Conservation (phyloP, 2,888 invertebrate species). For the Heliconius sara region DNA sequence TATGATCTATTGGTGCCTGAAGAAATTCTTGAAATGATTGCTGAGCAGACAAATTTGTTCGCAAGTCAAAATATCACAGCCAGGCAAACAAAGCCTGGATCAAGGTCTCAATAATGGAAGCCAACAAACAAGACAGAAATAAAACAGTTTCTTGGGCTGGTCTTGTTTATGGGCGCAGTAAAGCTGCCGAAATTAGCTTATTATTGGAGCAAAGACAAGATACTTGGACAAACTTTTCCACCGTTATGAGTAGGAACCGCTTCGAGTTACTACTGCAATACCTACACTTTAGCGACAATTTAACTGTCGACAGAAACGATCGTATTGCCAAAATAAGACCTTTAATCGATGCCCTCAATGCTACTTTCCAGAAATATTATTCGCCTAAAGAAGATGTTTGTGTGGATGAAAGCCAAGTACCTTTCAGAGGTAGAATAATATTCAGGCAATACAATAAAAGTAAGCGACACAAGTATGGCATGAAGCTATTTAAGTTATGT, state of each 20-base stretch:
- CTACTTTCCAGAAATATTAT: slow-evolving; percentile 52
- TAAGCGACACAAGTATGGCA: slow-evolving; percentile 48
- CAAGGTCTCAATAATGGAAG: slow-evolving; percentile 53
- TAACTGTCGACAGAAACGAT: slow-evolving; percentile 49
- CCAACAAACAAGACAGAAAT: slow-evolving; percentile 51
- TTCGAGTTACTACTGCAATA: slow-evolving; percentile 52
- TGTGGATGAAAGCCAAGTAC: slow-evolving; percentile 53
- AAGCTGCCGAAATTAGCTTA: slow-evolving; percentile 52
- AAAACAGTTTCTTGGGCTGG: slow-evolving; percentile 49
- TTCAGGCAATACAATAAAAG: slow-evolving; percentile 55
- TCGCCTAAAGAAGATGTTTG: slow-evolving; percentile 53
- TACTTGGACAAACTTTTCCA: slow-evolving; percentile 52
- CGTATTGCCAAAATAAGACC: slow-evolving; percentile 53
- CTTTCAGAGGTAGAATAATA: slow-evolving; percentile 36
- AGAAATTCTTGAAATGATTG: slow-evolving; percentile 53
- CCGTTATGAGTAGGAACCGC: slow-evolving; percentile 53
- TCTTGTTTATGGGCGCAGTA: slow-evolving; percentile 54
- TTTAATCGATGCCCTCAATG: slow-evolving; percentile 51
- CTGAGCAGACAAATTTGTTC: slow-evolving; percentile 53
- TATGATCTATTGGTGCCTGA: slow-evolving; percentile 53
- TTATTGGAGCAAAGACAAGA: slow-evolving; percentile 49
- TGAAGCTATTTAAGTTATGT: slow-evolving; percentile 48
- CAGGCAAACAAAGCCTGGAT: slow-evolving; percentile 49
- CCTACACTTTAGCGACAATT: slow-evolving; percentile 54
- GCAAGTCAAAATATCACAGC: slow-evolving; percentile 51